Conservation (phyloP, 2,797 vertebrate genomes). For the Catharus ustulatus region DNA sequence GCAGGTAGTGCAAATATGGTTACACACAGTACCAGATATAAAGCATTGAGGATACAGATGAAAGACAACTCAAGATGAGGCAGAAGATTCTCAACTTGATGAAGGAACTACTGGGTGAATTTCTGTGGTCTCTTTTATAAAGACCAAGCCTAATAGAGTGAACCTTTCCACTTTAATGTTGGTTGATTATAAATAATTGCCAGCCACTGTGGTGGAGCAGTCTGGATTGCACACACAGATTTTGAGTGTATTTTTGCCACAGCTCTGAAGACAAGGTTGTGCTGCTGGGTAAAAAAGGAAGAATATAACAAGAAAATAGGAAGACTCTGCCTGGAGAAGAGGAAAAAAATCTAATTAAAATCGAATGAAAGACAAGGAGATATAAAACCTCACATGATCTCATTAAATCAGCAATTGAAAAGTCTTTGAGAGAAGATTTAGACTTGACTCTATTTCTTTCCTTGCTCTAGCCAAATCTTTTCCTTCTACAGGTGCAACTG, state of each 20-base stretch:
- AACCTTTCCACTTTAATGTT: background rate
- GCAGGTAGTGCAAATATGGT: background rate
- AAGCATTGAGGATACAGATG: background rate
- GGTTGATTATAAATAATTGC: background rate
- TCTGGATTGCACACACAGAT: background rate
- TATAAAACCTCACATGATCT: background rate
- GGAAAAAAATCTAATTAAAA: conserved; percentile 13
- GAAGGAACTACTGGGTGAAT: background rate
- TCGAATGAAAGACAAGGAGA: conserved; percentile 18
- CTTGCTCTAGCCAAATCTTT: background rate
- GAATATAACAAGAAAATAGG: background rate
- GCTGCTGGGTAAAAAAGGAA: background rate
- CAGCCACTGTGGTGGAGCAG: background rate
- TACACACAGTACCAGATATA: background rate
- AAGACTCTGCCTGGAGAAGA: background rate
- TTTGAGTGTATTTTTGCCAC: background rate
- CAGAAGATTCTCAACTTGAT: background rate
- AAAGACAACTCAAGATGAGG: background rate
- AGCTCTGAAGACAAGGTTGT: background rate
- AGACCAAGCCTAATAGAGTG: background rate
- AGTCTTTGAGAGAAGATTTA: background rate
- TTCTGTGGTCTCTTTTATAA: background rate
- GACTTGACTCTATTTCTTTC: background rate
- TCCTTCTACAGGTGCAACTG: background rate
- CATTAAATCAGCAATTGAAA: background rate